A percentile compares a stretch with the other conserved stretches of the same genome.
Conservation (phyloP, 2,888 invertebrate genomes). For the Nomada ferruginata region DNA sequence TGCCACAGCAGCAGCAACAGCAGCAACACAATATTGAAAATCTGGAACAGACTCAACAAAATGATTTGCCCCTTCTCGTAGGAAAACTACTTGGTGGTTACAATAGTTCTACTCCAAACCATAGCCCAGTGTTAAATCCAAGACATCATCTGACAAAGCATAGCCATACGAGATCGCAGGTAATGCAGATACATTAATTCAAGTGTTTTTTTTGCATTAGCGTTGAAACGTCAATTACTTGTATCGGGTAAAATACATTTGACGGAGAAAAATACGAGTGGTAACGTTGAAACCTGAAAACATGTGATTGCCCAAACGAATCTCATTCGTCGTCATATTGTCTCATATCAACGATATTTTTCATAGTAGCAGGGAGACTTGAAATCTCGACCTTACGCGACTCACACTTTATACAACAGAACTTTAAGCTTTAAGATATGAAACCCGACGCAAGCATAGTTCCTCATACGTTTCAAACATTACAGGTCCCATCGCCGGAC, state of each 20-base stretch:
- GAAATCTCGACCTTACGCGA: too few species aligned
- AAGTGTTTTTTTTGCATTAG: background rate
- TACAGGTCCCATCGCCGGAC: constrained; percentile 90
- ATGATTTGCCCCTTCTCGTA: constrained; percentile 85
- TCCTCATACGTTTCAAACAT: background rate
- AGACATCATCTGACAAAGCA: constrained; percentile 83
- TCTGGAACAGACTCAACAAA: constrained; percentile 80
- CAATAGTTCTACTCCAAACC: constrained; percentile 88
- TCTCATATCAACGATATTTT: too few species aligned
- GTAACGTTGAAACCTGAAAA: too few species aligned
- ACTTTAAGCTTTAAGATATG: too few species aligned
- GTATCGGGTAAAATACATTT: background rate
- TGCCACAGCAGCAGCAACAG: constrained; percentile 76
- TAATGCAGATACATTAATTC: constrained; percentile 37
- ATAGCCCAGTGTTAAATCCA: constrained; percentile 87
- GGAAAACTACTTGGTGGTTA: constrained; percentile 88
- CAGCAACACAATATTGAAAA: constrained; percentile 77
- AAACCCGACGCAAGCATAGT: background rate
- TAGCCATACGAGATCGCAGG: constrained; percentile 83
- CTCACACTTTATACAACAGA: too few species aligned
- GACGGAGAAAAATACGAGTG: too few species aligned
- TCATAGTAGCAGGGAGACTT: too few species aligned
- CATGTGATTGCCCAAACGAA: too few species aligned
- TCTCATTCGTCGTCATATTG: too few species aligned
- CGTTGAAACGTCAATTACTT: background rate